Base-by-base conservation (phyloP, 2,797 vertebrate species). In the Zenarchopterus dispar region DNA sequence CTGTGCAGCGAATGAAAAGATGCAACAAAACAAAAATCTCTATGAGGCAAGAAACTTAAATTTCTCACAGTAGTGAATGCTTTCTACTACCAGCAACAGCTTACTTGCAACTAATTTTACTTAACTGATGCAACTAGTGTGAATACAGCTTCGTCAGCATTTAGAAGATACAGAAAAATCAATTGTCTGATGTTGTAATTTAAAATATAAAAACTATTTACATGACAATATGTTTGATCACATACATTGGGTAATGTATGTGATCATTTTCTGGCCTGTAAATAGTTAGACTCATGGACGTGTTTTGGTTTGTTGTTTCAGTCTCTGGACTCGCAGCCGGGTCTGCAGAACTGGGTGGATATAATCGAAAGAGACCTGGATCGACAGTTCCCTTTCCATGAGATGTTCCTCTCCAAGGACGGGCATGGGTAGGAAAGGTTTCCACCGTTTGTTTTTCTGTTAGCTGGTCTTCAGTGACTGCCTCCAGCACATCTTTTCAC, bases 381-480 rank as follows among this genome's bases (percentile, higher is more conserved):
- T 70, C 91, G 95, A 18, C 96, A 97, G 79, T 97, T 97, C 53
- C 95, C 96, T 22, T 95, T 97, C 73, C 96, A 97, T 0, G 96
- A 96, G 89, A 97, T 97, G 96, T 97, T 97, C 67, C 91, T 93
- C 49, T 94, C 94, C 2, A 95, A 94, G 62, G 95, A 96, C 1
- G 93, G 96, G 51, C 94, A 93, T 0, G 96, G 96, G 96, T 96
- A 89, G 1, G 71, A 26, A 16, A 47, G 64, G 21, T 45, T 33
- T 52, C 61, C n/a, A 2, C 13, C 22, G 2, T 24, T 18, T 31
- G 2, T 45, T 52, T 69, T 33, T 48, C 19, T 2, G 2, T 28
- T 65, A 21, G 26, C 6, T 6, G 5, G 18, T 21, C 10, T 1
- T 16, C 13, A 43, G 10, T n/a, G 7, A 4, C 3, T 57, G 45